A percentile compares a stretch with the other conserved stretches of the same genome.
Evolutionary conservation across 2,797 vertebrate species (phyloP).

Genomic region (Centroberyx gerrardi): DNA sequence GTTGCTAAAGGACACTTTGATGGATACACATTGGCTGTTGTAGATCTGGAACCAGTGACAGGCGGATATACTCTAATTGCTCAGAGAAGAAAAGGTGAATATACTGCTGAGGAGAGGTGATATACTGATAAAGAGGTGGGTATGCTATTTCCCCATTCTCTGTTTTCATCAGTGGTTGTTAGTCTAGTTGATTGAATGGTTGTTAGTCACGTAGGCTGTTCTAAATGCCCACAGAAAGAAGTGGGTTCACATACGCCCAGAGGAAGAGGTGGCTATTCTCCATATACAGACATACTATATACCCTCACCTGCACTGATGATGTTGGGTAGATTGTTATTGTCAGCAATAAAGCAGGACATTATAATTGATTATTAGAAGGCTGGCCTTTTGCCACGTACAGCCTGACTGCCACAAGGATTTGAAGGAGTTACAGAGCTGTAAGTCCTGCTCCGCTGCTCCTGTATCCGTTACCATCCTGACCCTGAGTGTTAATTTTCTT

Average conservation of each 20-base stretch:
- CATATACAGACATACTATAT: neutral
- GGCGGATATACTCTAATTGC: constrained; percentile 21
- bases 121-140: neutral
- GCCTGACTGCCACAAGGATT: constrained; percentile 28
- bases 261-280: neutral
- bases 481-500: constrained; percentile 44
- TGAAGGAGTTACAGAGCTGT: constrained; percentile 27
- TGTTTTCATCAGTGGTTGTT: neutral
- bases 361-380: constrained; percentile 7
- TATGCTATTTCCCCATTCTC: too few relatives aligned
- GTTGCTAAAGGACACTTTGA: constrained; percentile 44
- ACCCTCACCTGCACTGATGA: neutral
- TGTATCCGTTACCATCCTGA: constrained; percentile 50
- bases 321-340: too few relatives aligned
- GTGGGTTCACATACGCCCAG: neutral
- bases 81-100: neutral
- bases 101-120: constrained; percentile 1
- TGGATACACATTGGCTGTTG: constrained; percentile 21
- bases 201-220: neutral
- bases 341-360: constrained; percentile 12
- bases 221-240: neutral
- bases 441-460: constrained; percentile 26
- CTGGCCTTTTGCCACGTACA: constrained; percentile 8
- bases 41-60: constrained; percentile 8
- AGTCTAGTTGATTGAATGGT: neutral